Evolutionary conservation across 2,113 vertebrate species (phyloP).

Genomic region (Agelaius tricolor): DNA sequence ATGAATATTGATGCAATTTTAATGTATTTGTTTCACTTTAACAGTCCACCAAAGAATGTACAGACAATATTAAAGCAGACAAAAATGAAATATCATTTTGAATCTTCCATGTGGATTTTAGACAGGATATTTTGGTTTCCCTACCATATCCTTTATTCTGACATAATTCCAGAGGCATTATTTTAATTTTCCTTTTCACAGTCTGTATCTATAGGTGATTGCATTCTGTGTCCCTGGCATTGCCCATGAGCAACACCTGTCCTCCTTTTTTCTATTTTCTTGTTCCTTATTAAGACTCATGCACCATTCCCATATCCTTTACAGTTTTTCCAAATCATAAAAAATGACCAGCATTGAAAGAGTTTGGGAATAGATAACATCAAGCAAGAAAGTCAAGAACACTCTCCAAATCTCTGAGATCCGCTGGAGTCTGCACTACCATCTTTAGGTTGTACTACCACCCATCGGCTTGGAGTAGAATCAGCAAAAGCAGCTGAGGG

Average conservation of each 20-base stretch:
- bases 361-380: not conserved
- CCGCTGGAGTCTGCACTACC: not conserved
- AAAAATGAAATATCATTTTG: not conserved
- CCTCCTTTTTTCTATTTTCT: not conserved
- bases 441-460: conserved; percentile 7
- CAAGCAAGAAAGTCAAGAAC: not conserved
- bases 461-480: not conserved
- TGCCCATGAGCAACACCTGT: not conserved
- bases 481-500: not conserved
- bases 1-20: not conserved
- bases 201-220: too few species aligned
- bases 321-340: not conserved
- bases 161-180: not conserved
- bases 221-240: not conserved
- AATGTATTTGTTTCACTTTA: not conserved
- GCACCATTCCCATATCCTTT: not conserved
- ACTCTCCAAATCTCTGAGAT: fast-evolving
- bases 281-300: not conserved
- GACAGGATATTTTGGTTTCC: not conserved
- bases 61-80: not conserved
- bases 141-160: not conserved
- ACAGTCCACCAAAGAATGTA: not conserved
- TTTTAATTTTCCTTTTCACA: not conserved
- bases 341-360: not conserved
- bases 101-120: not conserved